These are phyloP conservation scores for Torymus tubicola DNA, from an alignment of 2,888 invertebrate species.

Conservation along the genomic window DNA sequence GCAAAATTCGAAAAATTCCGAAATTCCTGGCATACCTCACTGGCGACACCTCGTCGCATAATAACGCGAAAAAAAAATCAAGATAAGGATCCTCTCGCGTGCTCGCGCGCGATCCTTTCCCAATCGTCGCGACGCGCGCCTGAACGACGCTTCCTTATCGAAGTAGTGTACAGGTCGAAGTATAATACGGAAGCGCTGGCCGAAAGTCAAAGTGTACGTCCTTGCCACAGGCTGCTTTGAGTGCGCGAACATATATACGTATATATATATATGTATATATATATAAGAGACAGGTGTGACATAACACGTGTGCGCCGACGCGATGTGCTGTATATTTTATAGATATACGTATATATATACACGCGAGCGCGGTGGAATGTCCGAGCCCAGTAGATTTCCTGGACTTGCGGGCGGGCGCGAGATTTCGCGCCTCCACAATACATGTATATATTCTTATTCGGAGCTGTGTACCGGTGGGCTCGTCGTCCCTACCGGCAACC, in stretches of 20 bases:
- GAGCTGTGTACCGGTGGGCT: background rate
- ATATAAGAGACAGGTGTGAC: conserved; percentile 5
- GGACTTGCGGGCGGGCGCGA: background rate
- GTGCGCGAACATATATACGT: no score
- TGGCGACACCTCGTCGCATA: background rate
- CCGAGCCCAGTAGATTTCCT: background rate
- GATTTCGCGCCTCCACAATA: conserved; percentile 29
- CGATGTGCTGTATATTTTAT: no score
- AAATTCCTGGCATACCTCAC: conserved; percentile 30
- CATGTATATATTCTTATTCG: background rate
- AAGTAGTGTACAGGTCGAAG: background rate
- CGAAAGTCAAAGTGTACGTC: conserved; percentile 35
- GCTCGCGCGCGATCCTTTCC: background rate
- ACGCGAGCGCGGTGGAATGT: conserved; percentile 8
- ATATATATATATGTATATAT: no score
- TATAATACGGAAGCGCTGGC: background rate
- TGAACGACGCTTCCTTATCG: conserved; percentile 2
- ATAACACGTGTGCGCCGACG: conserved; percentile 18
- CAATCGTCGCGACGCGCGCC: background rate
- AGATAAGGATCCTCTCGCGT: background rate
- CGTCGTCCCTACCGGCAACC: background rate
- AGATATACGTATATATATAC: background rate
- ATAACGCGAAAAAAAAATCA: background rate
- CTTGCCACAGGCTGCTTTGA: background rate
- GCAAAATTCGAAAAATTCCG: conserved; percentile 28